Conservation (phyloP, 2,797 vertebrate species). For the Chaetophractus vellerosus region DNA sequence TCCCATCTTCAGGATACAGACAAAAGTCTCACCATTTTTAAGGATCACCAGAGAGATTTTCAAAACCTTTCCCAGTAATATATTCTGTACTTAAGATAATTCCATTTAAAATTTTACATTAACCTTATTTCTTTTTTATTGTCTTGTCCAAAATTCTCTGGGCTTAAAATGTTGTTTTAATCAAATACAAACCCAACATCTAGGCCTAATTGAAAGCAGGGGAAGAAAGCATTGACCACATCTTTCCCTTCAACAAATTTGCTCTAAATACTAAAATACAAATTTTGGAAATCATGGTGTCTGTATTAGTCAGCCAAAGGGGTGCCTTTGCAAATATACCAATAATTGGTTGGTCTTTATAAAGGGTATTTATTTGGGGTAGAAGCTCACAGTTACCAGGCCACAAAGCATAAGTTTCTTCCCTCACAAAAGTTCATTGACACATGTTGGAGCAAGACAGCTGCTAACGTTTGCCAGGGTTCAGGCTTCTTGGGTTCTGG, state of each 20-base stretch:
- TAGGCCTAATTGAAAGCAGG: background rate
- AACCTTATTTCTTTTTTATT: conserved; percentile 10
- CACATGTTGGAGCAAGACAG: too few relatives aligned
- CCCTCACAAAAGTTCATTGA: too few relatives aligned
- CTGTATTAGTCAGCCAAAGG: too few relatives aligned
- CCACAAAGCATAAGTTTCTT: too few relatives aligned
- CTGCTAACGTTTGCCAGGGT: too few relatives aligned
- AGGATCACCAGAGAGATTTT: background rate
- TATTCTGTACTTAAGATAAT: conserved; percentile 11
- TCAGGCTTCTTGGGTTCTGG: too few relatives aligned
- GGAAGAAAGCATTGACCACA: background rate
- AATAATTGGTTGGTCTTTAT: too few relatives aligned
- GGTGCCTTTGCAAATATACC: too few relatives aligned
- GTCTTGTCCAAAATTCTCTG: conserved; percentile 33
- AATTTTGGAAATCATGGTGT: background rate
- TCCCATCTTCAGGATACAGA: background rate
- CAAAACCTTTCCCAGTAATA: background rate
- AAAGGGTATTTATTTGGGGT: too few relatives aligned
- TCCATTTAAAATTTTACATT: background rate
- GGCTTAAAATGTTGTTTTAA: conserved; percentile 53
- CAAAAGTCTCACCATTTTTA: background rate
- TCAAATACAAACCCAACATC: conserved; percentile 13
- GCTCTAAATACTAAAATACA: conserved; percentile 24
- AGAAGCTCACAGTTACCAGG: too few relatives aligned
- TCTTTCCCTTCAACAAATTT: conserved; percentile 35